Conservation (phyloP, 1,140 invertebrate species). For the Leptinotarsa lineolata region DNA sequence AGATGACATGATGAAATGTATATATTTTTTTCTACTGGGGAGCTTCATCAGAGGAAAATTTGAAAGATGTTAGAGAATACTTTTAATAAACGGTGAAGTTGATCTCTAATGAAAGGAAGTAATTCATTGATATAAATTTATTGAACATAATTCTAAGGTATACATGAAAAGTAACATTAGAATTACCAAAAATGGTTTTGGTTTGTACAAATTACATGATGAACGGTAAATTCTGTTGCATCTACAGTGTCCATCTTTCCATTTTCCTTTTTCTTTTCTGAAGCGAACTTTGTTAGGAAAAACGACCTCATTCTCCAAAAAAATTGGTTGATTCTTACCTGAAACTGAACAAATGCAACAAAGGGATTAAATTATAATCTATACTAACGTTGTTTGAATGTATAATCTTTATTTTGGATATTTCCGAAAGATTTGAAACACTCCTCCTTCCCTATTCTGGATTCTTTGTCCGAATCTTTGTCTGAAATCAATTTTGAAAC, state of each 20-base stretch:
- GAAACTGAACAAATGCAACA: no score
- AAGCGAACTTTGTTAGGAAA: constrained; percentile 13
- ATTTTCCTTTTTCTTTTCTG: constrained; percentile 17
- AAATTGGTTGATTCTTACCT: neutral
- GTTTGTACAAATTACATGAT: neutral
- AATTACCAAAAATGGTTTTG: neutral
- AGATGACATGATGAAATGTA: neutral
- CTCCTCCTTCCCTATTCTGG: no score
- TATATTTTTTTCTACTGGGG: neutral
- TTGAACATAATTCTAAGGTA: neutral
- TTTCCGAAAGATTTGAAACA: no score
- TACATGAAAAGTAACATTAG: neutral
- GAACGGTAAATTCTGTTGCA: constrained; percentile 15
- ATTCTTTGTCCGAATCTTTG: no score
- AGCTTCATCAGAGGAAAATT: constrained; percentile 44
- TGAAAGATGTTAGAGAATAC: constrained; percentile 38
- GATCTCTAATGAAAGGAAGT: neutral
- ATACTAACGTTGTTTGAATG: no score
- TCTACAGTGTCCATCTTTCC: constrained; percentile 25
- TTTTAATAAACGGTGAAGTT: neutral
- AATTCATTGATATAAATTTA: neutral
- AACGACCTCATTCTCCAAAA: neutral
- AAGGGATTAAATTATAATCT: no score
- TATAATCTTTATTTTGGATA: no score
- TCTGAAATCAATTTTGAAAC: no score